Base-by-base conservation (phyloP, 2,113 vertebrate genomes). In the Tragelaphus imberbis region DNA sequence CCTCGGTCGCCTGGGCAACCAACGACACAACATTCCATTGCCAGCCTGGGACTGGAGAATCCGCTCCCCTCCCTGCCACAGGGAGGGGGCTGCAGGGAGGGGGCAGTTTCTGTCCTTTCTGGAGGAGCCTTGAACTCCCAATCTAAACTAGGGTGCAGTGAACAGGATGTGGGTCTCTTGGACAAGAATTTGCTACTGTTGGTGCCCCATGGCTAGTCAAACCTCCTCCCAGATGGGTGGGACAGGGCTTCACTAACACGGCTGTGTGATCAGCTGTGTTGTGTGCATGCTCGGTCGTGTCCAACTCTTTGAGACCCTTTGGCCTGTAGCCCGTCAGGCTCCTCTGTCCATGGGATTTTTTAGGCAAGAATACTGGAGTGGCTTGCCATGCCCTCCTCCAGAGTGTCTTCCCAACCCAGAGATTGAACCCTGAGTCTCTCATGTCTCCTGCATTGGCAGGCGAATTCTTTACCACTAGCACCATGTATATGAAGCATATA, bases 1-100 rank as follows among this genome's bases (percentile, higher is more conserved):
- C 75, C 44, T 55, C 5, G 68, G 98, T 98, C 94, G 47, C 95
- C 86, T 1, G 5, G 87, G 94, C 85, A 91, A 97, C 97, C 59
- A 51, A 3, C 56, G 1, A 88, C 89, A 92, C 97, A 97, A 97
- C 97, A 97, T 96, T 97, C 97, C 27, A 30, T 5, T 7, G 90
- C 97, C 49, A 11, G 94, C 55, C 56, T 0, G 13, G 40, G 5
- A 53, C 44, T 0, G 23, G 12, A 81, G 33, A 71, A 47, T 44
- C 53, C 36, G 6, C n/a, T 33, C 17, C 65, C 33, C 17, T n/a
- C 16, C 4, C 17, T 44, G 2, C 0, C 1, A 8, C n/a, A 15
- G 80, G 47, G 53, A 23, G 30, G 27, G 2, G 19, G 36, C 28
- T 16, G 49, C 3, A 0, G 6, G 47, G 28, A 12, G n/a, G 3